Evolutionary conservation across 2,797 vertebrate genomes (phyloP).

Genomic region (Hirundo rustica): DNA sequence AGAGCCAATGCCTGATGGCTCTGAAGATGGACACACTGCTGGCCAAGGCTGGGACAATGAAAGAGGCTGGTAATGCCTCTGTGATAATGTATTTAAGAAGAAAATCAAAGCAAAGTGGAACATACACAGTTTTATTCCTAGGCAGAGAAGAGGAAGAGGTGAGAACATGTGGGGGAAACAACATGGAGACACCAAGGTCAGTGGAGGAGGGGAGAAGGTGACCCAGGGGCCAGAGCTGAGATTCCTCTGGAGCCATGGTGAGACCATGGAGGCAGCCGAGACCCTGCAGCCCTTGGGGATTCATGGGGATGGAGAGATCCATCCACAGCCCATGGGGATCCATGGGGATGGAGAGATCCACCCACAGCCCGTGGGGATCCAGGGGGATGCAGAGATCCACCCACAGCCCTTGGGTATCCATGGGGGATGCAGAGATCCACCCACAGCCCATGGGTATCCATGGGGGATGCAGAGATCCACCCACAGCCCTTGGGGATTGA

Average conservation of each 20-base stretch:
- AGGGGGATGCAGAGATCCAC: neutral
- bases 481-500: too few relatives aligned
- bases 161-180: neutral
- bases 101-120: neutral
- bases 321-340: neutral
- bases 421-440: too few relatives aligned
- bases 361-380: neutral
- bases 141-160: neutral
- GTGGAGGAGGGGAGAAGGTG: neutral
- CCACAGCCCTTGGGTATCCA: neutral
- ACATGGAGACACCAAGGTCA: neutral
- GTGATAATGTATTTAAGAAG: neutral
- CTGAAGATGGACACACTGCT: neutral
- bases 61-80: rapidly evolving
- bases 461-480: too few relatives aligned
- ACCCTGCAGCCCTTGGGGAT: neutral
- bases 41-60: neutral
- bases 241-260: neutral
- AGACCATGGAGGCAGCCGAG: neutral
- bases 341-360: neutral
- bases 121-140: neutral
- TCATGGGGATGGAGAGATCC: neutral
- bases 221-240: neutral
- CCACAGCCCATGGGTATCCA: too few relatives aligned
- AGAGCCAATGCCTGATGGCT: neutral